Percentiles rank a stretch among this genome's conserved stretches.
Evolutionary conservation across 92 coral and sea anemone species (phyloP).

Genomic region (Blastomussa wellsi): DNA sequence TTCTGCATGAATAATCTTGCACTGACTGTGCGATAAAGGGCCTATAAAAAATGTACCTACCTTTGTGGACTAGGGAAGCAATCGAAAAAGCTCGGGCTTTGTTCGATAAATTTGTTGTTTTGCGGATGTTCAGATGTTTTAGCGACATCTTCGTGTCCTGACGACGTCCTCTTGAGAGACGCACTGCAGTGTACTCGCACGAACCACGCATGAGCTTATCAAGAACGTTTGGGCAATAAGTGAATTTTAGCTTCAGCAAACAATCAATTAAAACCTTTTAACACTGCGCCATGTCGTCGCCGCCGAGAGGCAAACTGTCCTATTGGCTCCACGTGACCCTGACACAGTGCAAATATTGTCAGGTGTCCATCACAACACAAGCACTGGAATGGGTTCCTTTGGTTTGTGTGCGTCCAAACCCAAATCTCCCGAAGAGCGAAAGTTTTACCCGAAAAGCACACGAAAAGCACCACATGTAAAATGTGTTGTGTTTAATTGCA

Average conservation of each 20-base stretch:
- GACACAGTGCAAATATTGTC: constrained; percentile 38
- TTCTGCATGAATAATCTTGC: not conserved
- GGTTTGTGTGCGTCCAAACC: not conserved
- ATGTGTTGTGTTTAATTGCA: not conserved
- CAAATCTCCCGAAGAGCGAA: not conserved
- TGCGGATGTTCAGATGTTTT: constrained; percentile 31
- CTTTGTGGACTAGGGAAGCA: constrained; percentile 84
- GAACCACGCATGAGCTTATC: constrained; percentile 43
- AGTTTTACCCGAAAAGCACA: not conserved
- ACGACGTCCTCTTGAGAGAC: constrained; percentile 12
- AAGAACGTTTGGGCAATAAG: constrained; percentile 77
- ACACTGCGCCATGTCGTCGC: constrained; percentile 98
- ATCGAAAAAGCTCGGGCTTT: constrained; percentile 89
- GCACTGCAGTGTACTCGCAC: constrained; percentile 12
- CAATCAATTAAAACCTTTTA: constrained; percentile 97
- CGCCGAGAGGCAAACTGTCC: constrained; percentile 47
- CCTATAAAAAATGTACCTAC: constrained; percentile 21
- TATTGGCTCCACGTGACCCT: constrained; percentile 44
- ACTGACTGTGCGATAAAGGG: not conserved
- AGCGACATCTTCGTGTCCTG: constrained; percentile 21
- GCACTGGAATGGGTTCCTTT: constrained; percentile 10
- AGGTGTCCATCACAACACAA: constrained; percentile 30
- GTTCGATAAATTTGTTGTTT: constrained; percentile 46
- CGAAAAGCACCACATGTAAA: not conserved
- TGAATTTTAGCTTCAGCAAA: constrained; percentile 89